These are phyloP conservation scores for Cantharis flavilabris DNA, from an alignment of 2,888 invertebrate species.

Conservation along the genomic window DNA sequence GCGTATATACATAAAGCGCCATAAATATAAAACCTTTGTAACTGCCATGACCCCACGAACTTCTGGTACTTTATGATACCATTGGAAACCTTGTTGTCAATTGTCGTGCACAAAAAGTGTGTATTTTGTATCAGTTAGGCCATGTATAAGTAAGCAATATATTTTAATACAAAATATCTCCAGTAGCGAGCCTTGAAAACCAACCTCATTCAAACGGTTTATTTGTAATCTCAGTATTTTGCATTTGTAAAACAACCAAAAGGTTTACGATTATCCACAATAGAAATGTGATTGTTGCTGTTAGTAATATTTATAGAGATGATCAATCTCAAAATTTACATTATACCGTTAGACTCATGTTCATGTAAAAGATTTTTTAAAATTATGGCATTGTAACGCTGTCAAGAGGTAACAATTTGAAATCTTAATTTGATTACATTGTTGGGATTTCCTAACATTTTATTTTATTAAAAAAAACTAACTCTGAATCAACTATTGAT, in stretches of 20 bases:
- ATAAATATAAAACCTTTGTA: conserved; percentile 3
- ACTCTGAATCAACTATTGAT: not conserved
- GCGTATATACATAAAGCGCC: not conserved
- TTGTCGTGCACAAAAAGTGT: conserved; percentile 4
- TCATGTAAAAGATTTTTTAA: not conserved
- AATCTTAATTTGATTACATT: not conserved
- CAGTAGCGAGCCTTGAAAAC: not conserved
- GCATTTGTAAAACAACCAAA: not conserved
- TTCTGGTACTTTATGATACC: conserved; percentile 1
- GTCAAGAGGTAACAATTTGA: not conserved
- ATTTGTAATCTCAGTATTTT: not conserved
- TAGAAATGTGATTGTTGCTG: not conserved
- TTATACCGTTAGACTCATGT: not conserved
- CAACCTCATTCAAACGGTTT: not conserved
- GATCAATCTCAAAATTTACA: not conserved
- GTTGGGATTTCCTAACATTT: not conserved
- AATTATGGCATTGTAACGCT: not conserved
- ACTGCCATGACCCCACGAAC: conserved; percentile 2
- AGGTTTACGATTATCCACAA: not conserved
- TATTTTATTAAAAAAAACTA: not conserved
- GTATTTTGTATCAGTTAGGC: not conserved
- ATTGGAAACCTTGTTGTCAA: conserved; percentile 1
- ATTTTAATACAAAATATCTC: not conserved
- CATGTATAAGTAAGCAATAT: not conserved
- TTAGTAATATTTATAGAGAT: not conserved